A percentile compares a stretch with the other conserved stretches of the same genome.
These are phyloP conservation scores for Beroe ovata DNA, from an alignment of 37 sponge, comb jelly and placozoan genomes.

Conservation along the genomic window DNA sequence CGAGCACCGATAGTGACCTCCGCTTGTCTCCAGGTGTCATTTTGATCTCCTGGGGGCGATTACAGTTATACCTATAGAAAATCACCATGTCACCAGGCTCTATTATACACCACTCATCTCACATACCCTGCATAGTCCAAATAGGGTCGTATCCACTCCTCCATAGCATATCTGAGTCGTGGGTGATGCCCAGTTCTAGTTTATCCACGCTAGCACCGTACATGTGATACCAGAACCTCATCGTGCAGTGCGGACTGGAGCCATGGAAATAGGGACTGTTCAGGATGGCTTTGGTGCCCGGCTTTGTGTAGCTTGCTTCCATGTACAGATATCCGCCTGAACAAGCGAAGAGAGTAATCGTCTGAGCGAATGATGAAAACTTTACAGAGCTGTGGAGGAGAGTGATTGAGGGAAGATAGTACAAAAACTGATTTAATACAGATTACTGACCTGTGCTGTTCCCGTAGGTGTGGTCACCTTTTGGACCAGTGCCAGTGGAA, in stretches of 20 bases:
- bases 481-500: conserved; percentile 62
- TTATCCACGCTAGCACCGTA: conserved; percentile 70
- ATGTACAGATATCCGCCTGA: conserved; percentile 63
- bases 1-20: conserved; percentile 46
- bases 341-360: no score
- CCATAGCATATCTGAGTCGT: conserved; percentile 5
- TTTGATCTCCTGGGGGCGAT: conserved; percentile 67
- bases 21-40: conserved; percentile 45
- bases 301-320: conserved; percentile 32
- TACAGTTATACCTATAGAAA: no score
- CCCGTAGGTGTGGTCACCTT: conserved; percentile 64
- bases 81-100: no score
- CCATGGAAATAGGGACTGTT: conserved; percentile 57
- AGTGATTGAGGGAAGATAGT: no score
- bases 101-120: no score
- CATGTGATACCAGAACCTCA: conserved; percentile 71
- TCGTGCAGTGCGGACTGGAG: conserved; percentile 18
- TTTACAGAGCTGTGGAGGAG: no score
- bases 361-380: no score
- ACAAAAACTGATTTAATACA: no score
- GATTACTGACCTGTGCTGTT: conserved; percentile 38
- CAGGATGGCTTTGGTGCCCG: conserved; percentile 52
- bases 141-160: conserved; percentile 7
- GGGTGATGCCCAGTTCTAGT: conserved; percentile 34
- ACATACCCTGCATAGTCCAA: conserved; percentile 48